Conservation (phyloP, 2,797 vertebrate genomes). For the Artibeus jamaicensis region DNA sequence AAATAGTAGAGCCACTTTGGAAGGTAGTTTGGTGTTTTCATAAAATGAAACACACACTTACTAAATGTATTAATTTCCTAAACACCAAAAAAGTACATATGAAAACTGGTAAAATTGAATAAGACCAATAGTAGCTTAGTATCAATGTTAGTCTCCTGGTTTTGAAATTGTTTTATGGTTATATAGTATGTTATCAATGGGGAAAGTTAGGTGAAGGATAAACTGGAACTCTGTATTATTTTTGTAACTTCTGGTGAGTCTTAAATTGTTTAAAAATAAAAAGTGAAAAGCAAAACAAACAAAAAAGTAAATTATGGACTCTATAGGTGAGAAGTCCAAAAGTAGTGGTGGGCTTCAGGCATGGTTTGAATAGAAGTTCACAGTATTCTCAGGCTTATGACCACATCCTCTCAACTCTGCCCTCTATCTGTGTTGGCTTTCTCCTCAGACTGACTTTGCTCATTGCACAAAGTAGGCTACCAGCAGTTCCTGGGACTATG, state of each 20-base stretch:
- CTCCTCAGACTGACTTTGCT: not conserved
- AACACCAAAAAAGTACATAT: not conserved
- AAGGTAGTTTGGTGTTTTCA: not conserved
- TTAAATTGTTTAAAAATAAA: slow-evolving; percentile 40
- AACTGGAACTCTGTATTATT: not conserved
- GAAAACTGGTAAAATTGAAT: not conserved
- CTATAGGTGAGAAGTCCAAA: not conserved
- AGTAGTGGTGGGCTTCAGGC: not conserved
- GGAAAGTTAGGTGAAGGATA: not conserved
- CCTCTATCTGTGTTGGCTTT: not conserved
- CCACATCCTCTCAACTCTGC: not conserved
- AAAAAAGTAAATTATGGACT: not conserved
- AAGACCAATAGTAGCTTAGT: not conserved
- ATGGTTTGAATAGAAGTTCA: not conserved
- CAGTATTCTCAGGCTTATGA: not conserved
- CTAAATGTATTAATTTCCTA: not conserved
- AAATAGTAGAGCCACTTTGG: not conserved
- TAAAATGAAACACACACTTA: not conserved
- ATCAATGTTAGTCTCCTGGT: not conserved
- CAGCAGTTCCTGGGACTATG: not conserved
- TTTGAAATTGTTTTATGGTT: not conserved
- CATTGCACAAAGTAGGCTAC: not conserved
- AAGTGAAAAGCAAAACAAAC: not conserved
- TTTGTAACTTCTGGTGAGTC: not conserved
- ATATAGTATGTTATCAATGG: not conserved